Evolutionary conservation across 2,888 invertebrate species (phyloP).

Genomic region (Marasmarcha lunaedactyla): DNA sequence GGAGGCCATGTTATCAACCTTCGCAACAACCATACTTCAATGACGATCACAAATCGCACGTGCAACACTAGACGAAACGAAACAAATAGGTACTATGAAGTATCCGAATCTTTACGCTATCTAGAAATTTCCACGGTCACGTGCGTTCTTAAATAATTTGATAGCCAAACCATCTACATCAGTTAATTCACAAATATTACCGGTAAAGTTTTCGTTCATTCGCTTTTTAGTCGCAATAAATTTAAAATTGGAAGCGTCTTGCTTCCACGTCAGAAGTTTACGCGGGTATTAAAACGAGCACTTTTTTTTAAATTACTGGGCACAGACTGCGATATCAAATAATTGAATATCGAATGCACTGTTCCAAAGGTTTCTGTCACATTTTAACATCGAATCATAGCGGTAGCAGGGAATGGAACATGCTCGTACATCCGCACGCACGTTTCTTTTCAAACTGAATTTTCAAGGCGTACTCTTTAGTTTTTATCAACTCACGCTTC

Average conservation of each 20-base stretch:
- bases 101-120: constrained; percentile 31
- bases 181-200: constrained; percentile 18
- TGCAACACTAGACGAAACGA: constrained; percentile 42
- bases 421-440: constrained; percentile 32
- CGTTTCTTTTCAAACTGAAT: constrained; percentile 55
- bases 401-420: constrained; percentile 15
- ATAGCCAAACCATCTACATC: no score
- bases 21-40: constrained; percentile 65
- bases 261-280: constrained; percentile 54
- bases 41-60: constrained; percentile 39
- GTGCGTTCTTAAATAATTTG: constrained; percentile 22
- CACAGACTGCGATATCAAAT: no score
- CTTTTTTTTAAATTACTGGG: constrained; percentile 9
- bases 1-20: constrained; percentile 65
- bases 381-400: not conserved
- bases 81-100: constrained; percentile 18
- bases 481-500: constrained; percentile 61
- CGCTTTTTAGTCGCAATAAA: constrained; percentile 49
- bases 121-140: constrained; percentile 59
- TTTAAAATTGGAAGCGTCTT: constrained; percentile 43
- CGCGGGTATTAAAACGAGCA: constrained; percentile 28
- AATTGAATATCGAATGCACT: no score
- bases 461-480: constrained; percentile 58
- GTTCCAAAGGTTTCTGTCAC: not conserved
- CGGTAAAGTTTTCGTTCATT: constrained; percentile 44